Evolutionary conservation across 2,888 invertebrate species (phyloP), one percentile per base, ranked within the genome.

Genomic region (Brenthis daphne): DNA sequence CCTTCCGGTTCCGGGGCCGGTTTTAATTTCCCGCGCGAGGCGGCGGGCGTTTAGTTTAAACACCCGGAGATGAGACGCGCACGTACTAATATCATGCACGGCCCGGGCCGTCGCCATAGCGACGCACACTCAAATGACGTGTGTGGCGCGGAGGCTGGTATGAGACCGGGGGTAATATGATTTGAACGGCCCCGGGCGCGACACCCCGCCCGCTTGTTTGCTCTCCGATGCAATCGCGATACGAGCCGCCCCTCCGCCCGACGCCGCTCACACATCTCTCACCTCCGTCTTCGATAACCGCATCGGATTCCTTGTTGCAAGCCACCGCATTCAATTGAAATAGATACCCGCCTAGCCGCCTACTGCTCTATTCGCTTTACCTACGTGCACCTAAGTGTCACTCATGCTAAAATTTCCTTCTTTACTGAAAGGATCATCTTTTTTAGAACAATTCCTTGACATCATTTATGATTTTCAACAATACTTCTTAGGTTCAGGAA

Each of bases 101-200:
- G 86, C 94, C 94, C 94, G 94, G 94, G 94, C 94, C 89, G 94
- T 94, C 93, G 93, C 94, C 94, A 93, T 94, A 93, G 94, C 94
- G 94, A 94, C 94, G 94, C 93, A 93, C 93, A 93, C 94, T 93
- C 93, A 94, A 94, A 94, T 94, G 94, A 94, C 94, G 94, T 94
- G 94, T 94, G 94, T 84, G 87, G 85, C 79, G 86, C 61, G 80
- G 80, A 76, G 80, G 80, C 76, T 74, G 83, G 90, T 86, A 88
- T 87, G 88, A 85, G 89, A 82, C 83, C 79, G 88, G 90, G 89
- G 92, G 92, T 92, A 91, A 92, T 91, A 92, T 92, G 92, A 92
- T 92, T 92, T 92, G 90, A 90, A 88, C 89, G 84, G 82, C 85
- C 85, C 84, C 85, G 83, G 79, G 82, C 75, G 85, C 88, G 85